These are phyloP conservation scores for Trimorus sp. DNA, from an alignment of 2,888 invertebrate species.

Conservation along the genomic window DNA sequence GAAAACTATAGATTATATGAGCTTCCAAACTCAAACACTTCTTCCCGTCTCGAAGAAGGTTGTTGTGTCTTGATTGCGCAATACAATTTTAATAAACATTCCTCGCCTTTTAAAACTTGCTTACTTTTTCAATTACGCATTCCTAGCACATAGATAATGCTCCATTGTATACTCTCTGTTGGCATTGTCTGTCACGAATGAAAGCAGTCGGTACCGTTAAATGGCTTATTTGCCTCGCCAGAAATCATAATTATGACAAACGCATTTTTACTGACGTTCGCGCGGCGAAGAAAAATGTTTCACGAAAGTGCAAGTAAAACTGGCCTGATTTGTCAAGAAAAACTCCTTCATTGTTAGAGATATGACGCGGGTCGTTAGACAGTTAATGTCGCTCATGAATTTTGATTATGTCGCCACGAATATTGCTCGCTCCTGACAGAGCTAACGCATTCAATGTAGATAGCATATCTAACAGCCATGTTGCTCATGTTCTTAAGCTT, in stretches of 20 bases:
- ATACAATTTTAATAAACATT: slow-evolving; percentile 51
- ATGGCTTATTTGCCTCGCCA: slow-evolving; percentile 50
- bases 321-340: slow-evolving; percentile 56
- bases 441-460: slow-evolving; percentile 45
- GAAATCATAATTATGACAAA: slow-evolving; percentile 57
- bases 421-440: slow-evolving; percentile 54
- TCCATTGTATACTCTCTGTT: slow-evolving; percentile 35
- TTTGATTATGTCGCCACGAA: slow-evolving; percentile 62
- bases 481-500: slow-evolving; percentile 47
- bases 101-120: slow-evolving; percentile 42
- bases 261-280: slow-evolving; percentile 43
- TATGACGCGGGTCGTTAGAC: slow-evolving; percentile 61
- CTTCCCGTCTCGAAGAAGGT: no score
- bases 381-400: slow-evolving; percentile 63
- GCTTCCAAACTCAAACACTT: no score
- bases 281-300: slow-evolving; percentile 32
- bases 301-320: slow-evolving; percentile 47
- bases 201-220: slow-evolving; percentile 38
- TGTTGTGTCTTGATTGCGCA: neutral
- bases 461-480: slow-evolving; percentile 45
- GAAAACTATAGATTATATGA: no score
- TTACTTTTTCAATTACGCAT: slow-evolving; percentile 41
- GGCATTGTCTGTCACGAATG: slow-evolving; percentile 40
- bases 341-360: slow-evolving; percentile 57
- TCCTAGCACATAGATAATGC: slow-evolving; percentile 42